Base-by-base conservation (phyloP, 2,888 invertebrate genomes). In the Troides oblongomaculatus region DNA sequence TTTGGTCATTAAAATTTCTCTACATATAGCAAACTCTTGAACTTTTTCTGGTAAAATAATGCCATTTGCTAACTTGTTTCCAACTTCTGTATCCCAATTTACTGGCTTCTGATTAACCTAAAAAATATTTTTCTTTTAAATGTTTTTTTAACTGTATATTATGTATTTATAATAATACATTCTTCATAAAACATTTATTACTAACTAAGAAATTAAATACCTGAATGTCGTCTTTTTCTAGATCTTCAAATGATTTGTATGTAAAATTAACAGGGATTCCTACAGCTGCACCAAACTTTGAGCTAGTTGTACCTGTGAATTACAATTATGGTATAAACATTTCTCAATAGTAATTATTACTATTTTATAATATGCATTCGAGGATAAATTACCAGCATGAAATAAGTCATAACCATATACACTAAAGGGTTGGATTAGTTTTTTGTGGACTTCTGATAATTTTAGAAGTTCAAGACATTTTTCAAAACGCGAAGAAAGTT, bases 11-110 rank as follows among this genome's bases (percentile, higher is more conserved):
- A 95, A 82, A 66, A 97, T 93, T 84, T 97, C 95, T 75, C 95
- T 93, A 70, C 96, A 97, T 39, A 97, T 94, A 1, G 95, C 97
- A 91, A 96, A 97, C 72, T 96, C 92, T 83, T 97, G 95, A 14
- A 96, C 97, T 72, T 95, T 94, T 73, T 96, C 96, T 18, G 96
- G 95, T n/a, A 97, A 81, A 4, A 96, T 84, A 43, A 97, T 80
- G 0, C 97, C 94, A 18, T 96, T 87, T 64, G 95, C 86, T 61
- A 97, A 88, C 68, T 94, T 84, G 75, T 93, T 84, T 0, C 95
- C 96, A 70, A 90, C 93, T 70, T 94, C 93, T 0, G 94, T 91
- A 53, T 90, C 88, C 95, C 96, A 96, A 75, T 95, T 88, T 0
- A 97, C 89, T 65, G 89, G 82, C 73, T 95, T 92, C 71, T 94